phyloP scores from a whole-genome alignment of 2,888 invertebrate species.

The Protula sp. region DNA sequence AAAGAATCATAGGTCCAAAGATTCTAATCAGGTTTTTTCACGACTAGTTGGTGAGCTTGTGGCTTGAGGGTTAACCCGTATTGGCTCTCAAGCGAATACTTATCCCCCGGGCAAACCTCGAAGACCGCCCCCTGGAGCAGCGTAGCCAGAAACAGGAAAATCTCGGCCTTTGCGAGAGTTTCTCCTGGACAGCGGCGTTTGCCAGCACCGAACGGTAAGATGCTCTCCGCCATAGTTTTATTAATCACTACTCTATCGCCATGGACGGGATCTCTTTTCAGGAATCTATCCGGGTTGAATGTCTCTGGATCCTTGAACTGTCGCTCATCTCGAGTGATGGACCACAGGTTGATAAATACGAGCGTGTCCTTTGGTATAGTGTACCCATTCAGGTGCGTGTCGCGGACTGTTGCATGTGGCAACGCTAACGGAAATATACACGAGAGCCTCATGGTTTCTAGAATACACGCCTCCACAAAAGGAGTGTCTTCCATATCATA shows the following conservation, averaged over 20 bases:
- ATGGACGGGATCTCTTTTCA: constrained; percentile 3
- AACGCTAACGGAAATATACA: constrained; percentile 43
- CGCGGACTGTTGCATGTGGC: constrained; percentile 37
- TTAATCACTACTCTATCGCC: constrained; percentile 24
- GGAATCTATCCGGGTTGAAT: constrained; percentile 36
- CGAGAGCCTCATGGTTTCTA: constrained; percentile 36
- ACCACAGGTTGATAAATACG: constrained; percentile 42
- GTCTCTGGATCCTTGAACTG: constrained; percentile 25
- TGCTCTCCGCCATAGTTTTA: constrained; percentile 23
- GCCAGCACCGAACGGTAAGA: constrained; percentile 40
- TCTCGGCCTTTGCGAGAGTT: constrained; percentile 32
- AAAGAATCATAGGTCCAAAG: no score
- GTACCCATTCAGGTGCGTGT: constrained; percentile 21
- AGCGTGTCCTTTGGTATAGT: constrained; percentile 34
- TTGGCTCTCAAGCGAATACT: no score
- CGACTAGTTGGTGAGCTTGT: no score
- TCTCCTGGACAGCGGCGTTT: constrained; percentile 43
- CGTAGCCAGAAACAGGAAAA: no score
- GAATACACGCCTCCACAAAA: constrained; percentile 35
- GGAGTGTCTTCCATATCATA: constrained; percentile 31
- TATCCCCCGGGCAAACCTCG: no score
- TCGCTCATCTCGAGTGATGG: constrained; percentile 33
- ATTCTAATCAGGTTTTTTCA: no score
- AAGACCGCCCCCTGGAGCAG: no score
- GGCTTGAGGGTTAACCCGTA: no score